Conservation (phyloP, 2,113 vertebrate genomes). For the Osmerus eperlanus region DNA sequence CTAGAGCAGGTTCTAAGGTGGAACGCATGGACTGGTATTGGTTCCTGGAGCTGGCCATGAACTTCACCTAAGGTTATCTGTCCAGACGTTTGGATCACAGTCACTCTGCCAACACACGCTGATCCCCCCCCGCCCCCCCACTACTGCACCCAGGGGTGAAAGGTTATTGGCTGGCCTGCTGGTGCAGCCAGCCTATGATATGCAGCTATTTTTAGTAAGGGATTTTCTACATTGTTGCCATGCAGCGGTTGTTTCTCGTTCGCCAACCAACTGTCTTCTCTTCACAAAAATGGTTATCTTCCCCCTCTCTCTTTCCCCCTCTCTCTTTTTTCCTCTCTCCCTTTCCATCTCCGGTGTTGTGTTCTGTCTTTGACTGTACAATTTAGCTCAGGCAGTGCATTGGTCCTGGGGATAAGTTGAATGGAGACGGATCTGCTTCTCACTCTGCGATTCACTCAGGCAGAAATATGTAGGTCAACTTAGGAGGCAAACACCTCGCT, state of each 20-base stretch:
- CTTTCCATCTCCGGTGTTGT: slow-evolving; percentile 21
- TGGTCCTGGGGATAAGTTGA: slow-evolving; percentile 36
- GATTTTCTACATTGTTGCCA: slow-evolving; percentile 74
- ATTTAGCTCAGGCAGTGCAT: slow-evolving; percentile 37
- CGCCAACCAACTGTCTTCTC: too few species aligned
- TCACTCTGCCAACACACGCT: slow-evolving; percentile 35
- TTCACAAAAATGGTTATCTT: too few species aligned
- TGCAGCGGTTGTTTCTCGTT: slow-evolving; percentile 57
- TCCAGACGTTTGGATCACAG: slow-evolving; percentile 40
- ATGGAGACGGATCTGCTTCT: slow-evolving; percentile 46
- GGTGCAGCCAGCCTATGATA: slow-evolving; percentile 65
- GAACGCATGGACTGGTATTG: neutral
- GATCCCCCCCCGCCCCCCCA: neutral
- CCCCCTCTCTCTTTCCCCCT: neutral
- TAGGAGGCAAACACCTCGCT: slow-evolving; percentile 46
- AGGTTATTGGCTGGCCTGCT: slow-evolving; percentile 71
- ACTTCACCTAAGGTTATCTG: slow-evolving; percentile 24
- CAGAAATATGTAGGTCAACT: slow-evolving; percentile 61
- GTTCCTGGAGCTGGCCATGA: slow-evolving; percentile 5
- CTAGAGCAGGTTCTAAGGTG: neutral
- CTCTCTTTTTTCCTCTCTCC: neutral
- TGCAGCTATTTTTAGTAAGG: slow-evolving; percentile 58
- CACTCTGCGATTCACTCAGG: slow-evolving; percentile 44
- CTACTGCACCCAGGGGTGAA: slow-evolving; percentile 53
- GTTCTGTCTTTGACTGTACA: slow-evolving; percentile 24